Conservation (phyloP, 2,888 invertebrate genomes). For the Coleophora flavipennella region DNA sequence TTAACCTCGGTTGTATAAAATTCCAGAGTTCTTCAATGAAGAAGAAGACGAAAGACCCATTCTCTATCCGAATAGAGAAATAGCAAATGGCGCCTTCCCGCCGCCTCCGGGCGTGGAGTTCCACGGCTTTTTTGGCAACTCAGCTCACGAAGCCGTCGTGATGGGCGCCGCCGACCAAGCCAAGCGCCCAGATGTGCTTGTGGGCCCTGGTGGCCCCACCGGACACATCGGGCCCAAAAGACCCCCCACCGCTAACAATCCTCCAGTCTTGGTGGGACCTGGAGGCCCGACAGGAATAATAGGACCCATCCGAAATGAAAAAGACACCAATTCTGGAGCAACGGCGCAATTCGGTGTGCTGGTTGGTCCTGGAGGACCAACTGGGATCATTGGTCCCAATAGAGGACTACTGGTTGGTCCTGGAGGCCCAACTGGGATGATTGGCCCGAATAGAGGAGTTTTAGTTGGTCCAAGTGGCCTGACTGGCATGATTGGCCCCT, state of each 20-base stretch:
- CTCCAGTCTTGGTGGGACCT: constrained; percentile 35
- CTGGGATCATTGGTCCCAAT: constrained; percentile 26
- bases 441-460: constrained; percentile 19
- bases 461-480: constrained; percentile 64
- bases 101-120: constrained; percentile 19
- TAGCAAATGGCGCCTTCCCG: constrained; percentile 27
- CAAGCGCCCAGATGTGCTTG: constrained; percentile 8
- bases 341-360: constrained; percentile 29
- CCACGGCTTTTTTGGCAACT: constrained; percentile 18
- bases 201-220: constrained; percentile 30
- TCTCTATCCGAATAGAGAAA: constrained; percentile 34
- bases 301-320: constrained; percentile 12
- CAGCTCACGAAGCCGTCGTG: constrained; percentile 16
- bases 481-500: constrained; percentile 48
- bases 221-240: constrained; percentile 22
- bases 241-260: constrained; percentile 1
- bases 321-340: constrained; percentile 10
- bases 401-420: constrained; percentile 11
- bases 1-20: too few relatives aligned
- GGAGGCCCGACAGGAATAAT: constrained; percentile 54
- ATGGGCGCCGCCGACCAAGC: constrained; percentile 13
- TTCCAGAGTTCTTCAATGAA: constrained; percentile 52
- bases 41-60: constrained; percentile 44
- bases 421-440: constrained; percentile 4
- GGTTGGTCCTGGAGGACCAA: constrained; percentile 52